phyloP scores from a whole-genome alignment of 2,113 vertebrate genomes.

The Melanotaenia duboulayi region DNA sequence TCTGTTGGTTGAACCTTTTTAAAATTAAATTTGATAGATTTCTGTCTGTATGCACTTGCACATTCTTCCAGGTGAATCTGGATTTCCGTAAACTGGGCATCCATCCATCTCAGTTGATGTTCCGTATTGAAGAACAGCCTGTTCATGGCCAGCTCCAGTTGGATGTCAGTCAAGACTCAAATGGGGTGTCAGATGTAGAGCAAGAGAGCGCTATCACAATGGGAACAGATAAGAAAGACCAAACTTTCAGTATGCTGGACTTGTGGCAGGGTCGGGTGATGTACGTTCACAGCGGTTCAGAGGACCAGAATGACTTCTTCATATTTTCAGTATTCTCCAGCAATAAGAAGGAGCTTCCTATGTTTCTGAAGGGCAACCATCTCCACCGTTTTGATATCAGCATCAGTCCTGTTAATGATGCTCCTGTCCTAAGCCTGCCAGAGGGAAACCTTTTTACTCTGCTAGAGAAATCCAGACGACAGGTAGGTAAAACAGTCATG shows the following conservation, averaged over 20 bases:
- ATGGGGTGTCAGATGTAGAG: background rate
- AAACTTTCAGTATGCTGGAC: conserved; percentile 86
- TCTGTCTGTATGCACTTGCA: background rate
- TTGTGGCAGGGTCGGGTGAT: conserved; percentile 84
- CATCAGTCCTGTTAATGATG: conserved; percentile 86
- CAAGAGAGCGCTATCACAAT: conserved; percentile 21
- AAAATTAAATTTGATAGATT: background rate
- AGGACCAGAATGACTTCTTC: conserved; percentile 85
- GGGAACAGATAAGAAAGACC: conserved; percentile 57
- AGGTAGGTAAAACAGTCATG: conserved; percentile 29
- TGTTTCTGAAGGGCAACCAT: conserved; percentile 74
- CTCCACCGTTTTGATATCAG: conserved; percentile 83
- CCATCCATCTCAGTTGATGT: conserved; percentile 85
- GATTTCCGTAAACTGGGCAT: conserved; percentile 84
- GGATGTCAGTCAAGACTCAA: conserved; percentile 59
- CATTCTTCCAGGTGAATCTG: conserved; percentile 74
- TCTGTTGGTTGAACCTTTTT: background rate
- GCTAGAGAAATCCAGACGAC: conserved; percentile 85
- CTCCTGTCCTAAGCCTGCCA: conserved; percentile 85
- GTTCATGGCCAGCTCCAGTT: conserved; percentile 83
- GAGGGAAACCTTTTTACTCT: conserved; percentile 85
- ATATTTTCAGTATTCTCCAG: conserved; percentile 85
- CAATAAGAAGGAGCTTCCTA: conserved; percentile 76
- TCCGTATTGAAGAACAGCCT: conserved; percentile 84
- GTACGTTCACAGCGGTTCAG: conserved; percentile 89